A percentile compares a stretch with the other conserved stretches of the same genome.
Evolutionary conservation across 1,140 invertebrate genomes (phyloP).

Genomic region (Ceratitis capitata): DNA sequence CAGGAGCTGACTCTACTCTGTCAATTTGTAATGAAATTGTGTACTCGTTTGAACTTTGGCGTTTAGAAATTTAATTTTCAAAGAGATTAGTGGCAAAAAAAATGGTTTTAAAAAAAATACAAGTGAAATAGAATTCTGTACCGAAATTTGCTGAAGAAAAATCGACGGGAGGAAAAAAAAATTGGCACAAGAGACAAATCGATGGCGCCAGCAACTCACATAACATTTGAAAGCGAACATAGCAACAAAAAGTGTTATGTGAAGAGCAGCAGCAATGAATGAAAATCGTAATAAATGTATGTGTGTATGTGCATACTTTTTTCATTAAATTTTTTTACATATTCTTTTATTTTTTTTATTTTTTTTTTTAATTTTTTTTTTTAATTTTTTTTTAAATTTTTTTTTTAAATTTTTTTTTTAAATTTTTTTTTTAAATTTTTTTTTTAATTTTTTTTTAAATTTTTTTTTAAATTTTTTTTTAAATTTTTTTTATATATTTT

Average conservation of each 20-base stretch:
- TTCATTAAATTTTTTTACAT: no score
- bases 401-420: no score
- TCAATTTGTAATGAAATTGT: slow-evolving; percentile 11
- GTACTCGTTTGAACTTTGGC: neutral
- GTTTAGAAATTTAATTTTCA: neutral
- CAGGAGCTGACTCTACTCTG: no score
- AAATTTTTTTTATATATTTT: no score
- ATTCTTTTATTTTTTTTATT: no score
- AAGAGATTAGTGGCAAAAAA: neutral
- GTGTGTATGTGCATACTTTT: no score
- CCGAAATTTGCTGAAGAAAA: neutral
- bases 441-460: no score
- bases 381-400: no score
- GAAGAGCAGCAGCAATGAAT: neutral
- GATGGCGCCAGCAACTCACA: neutral
- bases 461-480: no score
- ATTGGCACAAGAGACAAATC: neutral
- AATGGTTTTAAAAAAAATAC: neutral
- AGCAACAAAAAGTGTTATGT: neutral
- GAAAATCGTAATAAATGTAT: neutral
- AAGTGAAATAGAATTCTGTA: no score
- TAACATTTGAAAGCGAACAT: neutral
- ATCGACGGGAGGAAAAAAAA: neutral
- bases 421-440: no score
- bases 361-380: no score